Base-by-base conservation (phyloP, 2,797 vertebrate species). In the Mus spretus region DNA sequence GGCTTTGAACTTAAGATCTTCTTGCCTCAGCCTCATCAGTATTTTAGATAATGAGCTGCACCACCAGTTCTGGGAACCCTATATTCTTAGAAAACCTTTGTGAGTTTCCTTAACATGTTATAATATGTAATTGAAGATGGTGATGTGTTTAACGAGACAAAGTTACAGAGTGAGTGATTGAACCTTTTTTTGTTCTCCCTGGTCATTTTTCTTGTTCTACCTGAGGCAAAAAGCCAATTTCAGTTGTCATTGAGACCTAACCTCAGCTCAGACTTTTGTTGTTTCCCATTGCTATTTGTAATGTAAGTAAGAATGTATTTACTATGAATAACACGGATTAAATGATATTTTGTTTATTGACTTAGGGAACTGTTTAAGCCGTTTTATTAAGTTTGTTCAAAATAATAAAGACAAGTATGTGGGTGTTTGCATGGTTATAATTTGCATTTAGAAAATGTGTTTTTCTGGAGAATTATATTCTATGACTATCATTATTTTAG, bases 381-480 rank as follows among this genome's bases (percentile, higher is more conserved):
- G 53, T 91, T 93, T 92, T 90, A 92, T 95, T 72, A 77, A 88
- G 75, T 77, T 93, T 87, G 59, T 82, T 85, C 53, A 57, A 93
- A 93, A 93, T 91, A 44, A 70, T 70, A 85, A 90, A 55, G 67
- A 63, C 31, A 91, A 79, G 40, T 77, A 85, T 86, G 93, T 97
- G 90, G 65, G 20, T 93, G 14, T 26, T 72, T 79, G 63, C 61
- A 83, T 22, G 70, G 3, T 92, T 95, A 77, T 55, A 31, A 28
- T 89, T 96, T 7, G 6, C 12, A 79, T 80, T 90, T 96, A 57
- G 44, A 96, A 92, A 82, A 87, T 89, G 11, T 77, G 24, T 91
- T 94, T 97, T 95, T 96, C 63, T 20, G 95, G 20, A 82, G 74
- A 92, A 44, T 90, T 86, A 20, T 13, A 61, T 90, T 96, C 50